phyloP scores from a whole-genome alignment of 1,140 invertebrate species.

The Drosophila willistoni region DNA sequence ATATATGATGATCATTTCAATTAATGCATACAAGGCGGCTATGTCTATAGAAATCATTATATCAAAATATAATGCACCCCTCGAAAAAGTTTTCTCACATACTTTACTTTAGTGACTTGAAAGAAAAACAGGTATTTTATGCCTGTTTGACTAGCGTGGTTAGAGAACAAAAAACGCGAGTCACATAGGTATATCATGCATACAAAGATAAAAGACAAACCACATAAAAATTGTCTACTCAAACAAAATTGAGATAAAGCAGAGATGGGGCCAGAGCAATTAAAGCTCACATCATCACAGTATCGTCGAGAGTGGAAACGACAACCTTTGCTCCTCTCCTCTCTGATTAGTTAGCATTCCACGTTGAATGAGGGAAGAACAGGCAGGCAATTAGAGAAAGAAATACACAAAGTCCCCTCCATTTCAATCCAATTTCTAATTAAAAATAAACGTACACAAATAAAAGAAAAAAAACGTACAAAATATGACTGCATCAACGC shows the following conservation, averaged over 20 bases:
- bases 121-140: constrained; percentile 47
- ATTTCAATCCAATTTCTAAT: no score
- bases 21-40: no score
- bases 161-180: neutral
- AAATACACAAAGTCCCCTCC: neutral
- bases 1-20: neutral
- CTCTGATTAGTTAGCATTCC: constrained; percentile 52
- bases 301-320: constrained; percentile 4
- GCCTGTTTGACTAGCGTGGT: constrained; percentile 36
- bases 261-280: constrained; percentile 21
- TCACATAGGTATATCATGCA: neutral
- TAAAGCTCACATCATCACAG: constrained; percentile 4
- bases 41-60: neutral
- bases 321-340: neutral
- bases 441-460: neutral
- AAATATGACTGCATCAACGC: constrained; percentile 45
- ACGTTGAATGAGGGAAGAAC: constrained; percentile 31
- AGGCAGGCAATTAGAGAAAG: constrained; percentile 22
- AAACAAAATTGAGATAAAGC: constrained; percentile 53
- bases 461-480: constrained; percentile 8
- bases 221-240: constrained; percentile 45
- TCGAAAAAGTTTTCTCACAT: constrained; percentile 5
- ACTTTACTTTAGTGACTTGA: neutral
- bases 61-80: constrained; percentile 20
- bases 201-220: neutral